Evolutionary conservation across 2,797 vertebrate species (phyloP), one percentile per base, ranked within the genome.

Genomic region (Threskiornis aethiopicus): DNA sequence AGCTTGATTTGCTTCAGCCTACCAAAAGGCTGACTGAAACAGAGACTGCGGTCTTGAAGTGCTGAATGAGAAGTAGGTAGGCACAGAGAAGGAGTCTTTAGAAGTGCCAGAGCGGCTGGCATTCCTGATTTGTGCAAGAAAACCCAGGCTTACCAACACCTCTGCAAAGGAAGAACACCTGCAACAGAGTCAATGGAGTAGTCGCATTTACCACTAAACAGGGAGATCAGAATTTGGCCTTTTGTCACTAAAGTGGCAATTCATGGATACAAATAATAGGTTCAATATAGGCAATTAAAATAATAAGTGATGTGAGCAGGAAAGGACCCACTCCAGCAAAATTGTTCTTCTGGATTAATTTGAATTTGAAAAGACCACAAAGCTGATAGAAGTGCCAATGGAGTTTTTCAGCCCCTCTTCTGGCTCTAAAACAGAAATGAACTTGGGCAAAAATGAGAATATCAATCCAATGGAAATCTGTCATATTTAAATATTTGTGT

Each of bases 321-420:
- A 89, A 85, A 78, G 39, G 62, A 84, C 11, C 7, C 18, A 54
- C 31, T 86, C 61, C 65, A 78, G 22, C 57, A 83, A 80, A 91
- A 67, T 64, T 67, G 21, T 78, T 91, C 49, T 71, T 92, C 29
- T 71, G 79, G 37, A 81, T 91, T 89, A 39, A 90, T 82, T 82
- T 87, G 67, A 82, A 84, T 90, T 90, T 89, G 59, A 64, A 80
- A 95, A 96, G 75, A 83, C n/a, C 11, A 37, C 54, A 71, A 57
- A 83, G 35, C 39, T 67, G 67, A 70, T 31, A 59, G 47, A 85
- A 83, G 29, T 39, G 21, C 18, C 59, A 87, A 0, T 59, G 33
- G 51, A 81, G 16, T 39, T 94, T 71, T 78, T 69, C 49, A 84
- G 29, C 54, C 31, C 35, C 7, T 65, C 44, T 90, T 95, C 44